A percentile compares a stretch with the other conserved stretches of the same genome.
Conservation (phyloP, 2,797 vertebrate species). For the Sparus aurata region DNA sequence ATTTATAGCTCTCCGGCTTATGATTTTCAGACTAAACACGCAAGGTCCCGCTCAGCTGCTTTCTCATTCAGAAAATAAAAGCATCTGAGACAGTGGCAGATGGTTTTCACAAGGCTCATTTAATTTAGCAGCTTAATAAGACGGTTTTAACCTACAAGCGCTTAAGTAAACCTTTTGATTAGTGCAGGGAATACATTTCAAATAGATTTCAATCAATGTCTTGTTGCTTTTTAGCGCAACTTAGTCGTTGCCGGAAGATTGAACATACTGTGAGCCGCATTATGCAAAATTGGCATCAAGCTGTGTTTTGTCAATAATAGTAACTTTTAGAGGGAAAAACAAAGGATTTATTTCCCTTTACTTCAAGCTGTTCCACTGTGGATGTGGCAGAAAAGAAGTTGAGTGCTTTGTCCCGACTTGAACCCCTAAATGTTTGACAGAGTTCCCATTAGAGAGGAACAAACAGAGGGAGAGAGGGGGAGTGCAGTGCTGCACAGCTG, state of each 20-base stretch:
- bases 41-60: slow-evolving; percentile 45
- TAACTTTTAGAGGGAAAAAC: slow-evolving; percentile 21
- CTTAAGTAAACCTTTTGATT: slow-evolving; percentile 69
- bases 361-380: slow-evolving; percentile 38
- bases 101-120: slow-evolving; percentile 77
- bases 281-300: slow-evolving; percentile 34
- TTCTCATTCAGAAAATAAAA: slow-evolving; percentile 68
- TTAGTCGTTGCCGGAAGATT: slow-evolving; percentile 14
- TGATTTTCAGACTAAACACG: slow-evolving; percentile 34
- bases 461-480: background rate
- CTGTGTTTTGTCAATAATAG: slow-evolving; percentile 30
- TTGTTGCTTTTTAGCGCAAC: slow-evolving; percentile 43
- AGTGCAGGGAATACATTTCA: slow-evolving; percentile 51
- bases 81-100: slow-evolving; percentile 65
- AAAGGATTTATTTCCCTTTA: no score
- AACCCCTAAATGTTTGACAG: slow-evolving; percentile 36
- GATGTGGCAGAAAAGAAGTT: slow-evolving; percentile 16
- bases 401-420: slow-evolving; percentile 47
- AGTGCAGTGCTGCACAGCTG: background rate
- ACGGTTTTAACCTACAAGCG: slow-evolving; percentile 63
- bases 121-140: slow-evolving; percentile 74
- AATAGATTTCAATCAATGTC: slow-evolving; percentile 59
- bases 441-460: slow-evolving; percentile 40
- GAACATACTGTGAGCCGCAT: slow-evolving; percentile 23
- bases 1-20: slow-evolving; percentile 35